Evolutionary conservation across 2,113 vertebrate species (phyloP), one percentile per base, ranked within the genome.

Genomic region (Gulo gulo): DNA sequence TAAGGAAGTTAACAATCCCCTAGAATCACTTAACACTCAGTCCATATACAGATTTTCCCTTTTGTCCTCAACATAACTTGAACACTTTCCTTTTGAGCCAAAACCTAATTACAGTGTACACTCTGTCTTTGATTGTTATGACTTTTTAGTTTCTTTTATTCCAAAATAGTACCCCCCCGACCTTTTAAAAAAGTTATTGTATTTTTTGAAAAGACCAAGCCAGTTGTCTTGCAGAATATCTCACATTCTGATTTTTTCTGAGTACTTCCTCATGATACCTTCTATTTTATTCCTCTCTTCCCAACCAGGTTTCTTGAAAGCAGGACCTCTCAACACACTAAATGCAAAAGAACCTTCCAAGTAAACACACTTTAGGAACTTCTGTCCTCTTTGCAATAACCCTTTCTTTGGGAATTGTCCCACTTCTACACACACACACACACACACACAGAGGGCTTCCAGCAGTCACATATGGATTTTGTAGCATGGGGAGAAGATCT

Each of bases 31-130:
- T 76, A 76, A 93, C 42, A 65, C 3, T 42, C 20, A 79, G 45
- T 36, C 86, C 20, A 91, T 20, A 86, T 61, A 84, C 69, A 97
- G 79, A 67, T 92, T 52, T 92, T 96, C n/a, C 18, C 52, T 89
- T 87, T 80, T 63, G 67, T 87, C 95, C 26, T 91, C 57, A 94
- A 45, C 69, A 59, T 88, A 71, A 63, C 15, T 84, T 81, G 23
- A 80, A 96, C 3, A 57, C 71, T 93, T 73, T 96, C 29, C 50
- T 76, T 96, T 82, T 82, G n/a, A 81, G 57, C 8, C 18, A 42
- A 96, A 76, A 88, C 83, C 16, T 57, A 89, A 73, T 92, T 74
- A 50, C 1, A 91, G 23, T 79, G 29, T 59, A 88, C 21, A 73
- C n/a, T 80, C 47, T 90, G 18, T 14, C 91, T 84, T 85, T 52